Evolutionary conservation across 2,888 invertebrate genomes (phyloP).

Genomic region (Notodonta ziczac): DNA sequence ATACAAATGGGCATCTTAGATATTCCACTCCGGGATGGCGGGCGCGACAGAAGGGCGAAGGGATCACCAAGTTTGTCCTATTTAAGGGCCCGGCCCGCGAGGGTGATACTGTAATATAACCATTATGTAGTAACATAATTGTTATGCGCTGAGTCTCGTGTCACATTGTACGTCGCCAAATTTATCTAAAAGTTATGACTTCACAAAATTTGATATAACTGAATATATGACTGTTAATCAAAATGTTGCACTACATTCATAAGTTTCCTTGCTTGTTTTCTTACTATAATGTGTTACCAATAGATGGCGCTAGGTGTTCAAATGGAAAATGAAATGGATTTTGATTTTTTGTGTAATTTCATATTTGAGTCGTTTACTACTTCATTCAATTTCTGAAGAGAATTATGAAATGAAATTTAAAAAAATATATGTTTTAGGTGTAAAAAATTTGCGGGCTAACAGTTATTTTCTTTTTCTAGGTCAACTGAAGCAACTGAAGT

Average conservation of each 20-base stretch:
- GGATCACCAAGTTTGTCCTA: slow-evolving; percentile 39
- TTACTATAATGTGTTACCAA: neutral
- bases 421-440: neutral
- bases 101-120: slow-evolving; percentile 20
- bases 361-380: too few species aligned
- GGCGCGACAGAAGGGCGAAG: slow-evolving; percentile 23
- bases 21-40: slow-evolving; percentile 32
- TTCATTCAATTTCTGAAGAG: too few species aligned
- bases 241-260: too few species aligned
- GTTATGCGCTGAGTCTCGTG: slow-evolving; percentile 5
- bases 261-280: neutral
- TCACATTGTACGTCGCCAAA: neutral
- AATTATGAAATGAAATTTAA: neutral
- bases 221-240: too few species aligned
- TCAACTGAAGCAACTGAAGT: slow-evolving; percentile 16
- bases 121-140: slow-evolving; percentile 9
- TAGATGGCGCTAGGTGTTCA: slow-evolving; percentile 29
- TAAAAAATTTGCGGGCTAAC: neutral
- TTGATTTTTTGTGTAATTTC: neutral
- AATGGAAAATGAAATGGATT: slow-evolving; percentile 3
- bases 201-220: too few species aligned
- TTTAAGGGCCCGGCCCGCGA: slow-evolving; percentile 29
- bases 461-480: slow-evolving; percentile 5
- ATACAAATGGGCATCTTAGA: slow-evolving; percentile 40
- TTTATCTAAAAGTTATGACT: neutral